Conservation (phyloP, 2,888 invertebrate genomes). For the Gastrophysa polygoni region DNA sequence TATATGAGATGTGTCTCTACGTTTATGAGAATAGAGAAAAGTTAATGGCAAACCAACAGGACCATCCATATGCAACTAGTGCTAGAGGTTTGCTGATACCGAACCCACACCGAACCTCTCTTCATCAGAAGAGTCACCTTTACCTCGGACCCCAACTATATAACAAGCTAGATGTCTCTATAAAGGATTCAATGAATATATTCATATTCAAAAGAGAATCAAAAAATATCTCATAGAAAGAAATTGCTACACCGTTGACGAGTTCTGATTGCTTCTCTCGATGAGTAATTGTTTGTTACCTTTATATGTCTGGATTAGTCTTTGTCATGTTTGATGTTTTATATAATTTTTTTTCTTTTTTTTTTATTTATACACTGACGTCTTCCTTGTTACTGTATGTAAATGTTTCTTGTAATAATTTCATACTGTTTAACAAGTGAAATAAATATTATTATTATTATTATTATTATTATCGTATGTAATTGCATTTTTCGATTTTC, state of each 20-base stretch:
- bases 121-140: background rate
- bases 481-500: too few relatives aligned
- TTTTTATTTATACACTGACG: background rate
- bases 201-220: background rate
- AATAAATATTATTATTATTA: background rate
- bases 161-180: background rate
- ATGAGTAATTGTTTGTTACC: background rate
- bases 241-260: conserved; percentile 6
- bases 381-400: background rate
- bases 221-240: conserved; percentile 3
- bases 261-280: too few relatives aligned
- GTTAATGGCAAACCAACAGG: background rate
- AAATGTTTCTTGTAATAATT: background rate
- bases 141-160: conserved; percentile 4
- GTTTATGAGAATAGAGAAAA: conserved; percentile 3
- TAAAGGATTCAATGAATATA: background rate
- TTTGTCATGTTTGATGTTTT: background rate
- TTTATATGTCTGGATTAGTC: too few relatives aligned
- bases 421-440: background rate
- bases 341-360: background rate
- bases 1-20: conserved; percentile 2
- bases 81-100: background rate
- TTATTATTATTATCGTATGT: background rate
- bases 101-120: background rate
- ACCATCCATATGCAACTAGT: background rate